These are phyloP conservation scores for Heliangelus exortis DNA, from an alignment of 2,797 vertebrate genomes.

Conservation along the genomic window DNA sequence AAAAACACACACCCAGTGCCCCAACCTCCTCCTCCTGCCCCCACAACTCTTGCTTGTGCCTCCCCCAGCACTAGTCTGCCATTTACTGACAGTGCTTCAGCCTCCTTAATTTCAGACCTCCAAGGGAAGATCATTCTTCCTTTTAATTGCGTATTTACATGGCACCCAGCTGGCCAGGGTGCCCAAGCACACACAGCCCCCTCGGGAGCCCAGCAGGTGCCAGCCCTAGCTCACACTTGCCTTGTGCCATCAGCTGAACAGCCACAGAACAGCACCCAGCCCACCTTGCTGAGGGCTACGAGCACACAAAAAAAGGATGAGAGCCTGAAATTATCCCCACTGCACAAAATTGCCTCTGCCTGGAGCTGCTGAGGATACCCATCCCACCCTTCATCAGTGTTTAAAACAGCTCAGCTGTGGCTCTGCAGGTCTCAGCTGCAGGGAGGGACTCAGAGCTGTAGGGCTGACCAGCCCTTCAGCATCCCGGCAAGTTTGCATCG, in stretches of 20 bases:
- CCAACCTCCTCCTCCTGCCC: background rate
- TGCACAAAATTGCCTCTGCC: background rate
- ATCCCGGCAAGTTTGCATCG: background rate
- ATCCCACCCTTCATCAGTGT: fast-evolving
- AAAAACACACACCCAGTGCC: fast-evolving
- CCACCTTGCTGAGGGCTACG: fast-evolving
- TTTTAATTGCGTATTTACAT: background rate
- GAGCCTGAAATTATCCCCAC: background rate
- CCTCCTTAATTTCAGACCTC: background rate
- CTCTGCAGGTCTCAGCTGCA: background rate
- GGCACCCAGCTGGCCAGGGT: fast-evolving
- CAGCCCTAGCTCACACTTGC: background rate
- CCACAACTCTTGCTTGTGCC: fast-evolving
- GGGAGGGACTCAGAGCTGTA: background rate
- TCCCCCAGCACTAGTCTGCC: background rate
- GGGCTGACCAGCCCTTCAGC: background rate
- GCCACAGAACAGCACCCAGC: background rate
- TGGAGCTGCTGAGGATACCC: fast-evolving
- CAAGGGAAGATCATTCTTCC: background rate
- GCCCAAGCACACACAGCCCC: background rate
- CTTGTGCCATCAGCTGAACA: fast-evolving
- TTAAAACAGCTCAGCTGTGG: background rate
- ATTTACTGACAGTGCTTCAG: background rate
- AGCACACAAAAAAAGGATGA: background rate
- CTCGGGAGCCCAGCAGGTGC: fast-evolving